These are phyloP conservation scores for Muscicapa comitata DNA, from an alignment of 2,797 vertebrate genomes.

Conservation along the genomic window DNA sequence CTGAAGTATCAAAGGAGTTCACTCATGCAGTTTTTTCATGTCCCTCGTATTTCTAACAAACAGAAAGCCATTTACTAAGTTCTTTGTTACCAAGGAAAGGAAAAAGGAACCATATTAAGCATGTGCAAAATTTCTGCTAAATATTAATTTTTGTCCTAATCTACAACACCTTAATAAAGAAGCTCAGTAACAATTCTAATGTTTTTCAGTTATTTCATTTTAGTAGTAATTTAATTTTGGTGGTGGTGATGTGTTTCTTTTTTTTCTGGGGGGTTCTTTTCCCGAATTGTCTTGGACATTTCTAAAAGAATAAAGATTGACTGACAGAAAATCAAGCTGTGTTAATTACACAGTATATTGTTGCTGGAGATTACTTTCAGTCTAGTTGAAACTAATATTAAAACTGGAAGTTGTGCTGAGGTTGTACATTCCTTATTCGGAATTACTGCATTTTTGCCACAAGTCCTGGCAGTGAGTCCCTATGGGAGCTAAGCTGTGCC, in stretches of 20 bases:
- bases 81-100: neutral
- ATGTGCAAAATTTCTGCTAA: neutral
- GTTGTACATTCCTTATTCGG: conserved; percentile 21
- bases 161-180: neutral
- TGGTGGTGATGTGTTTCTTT: neutral
- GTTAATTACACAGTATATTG: neutral
- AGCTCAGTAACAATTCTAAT: neutral
- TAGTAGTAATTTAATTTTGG: neutral
- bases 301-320: neutral
- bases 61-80: neutral
- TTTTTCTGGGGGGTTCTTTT: neutral
- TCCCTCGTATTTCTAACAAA: neutral
- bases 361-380: conserved; percentile 27
- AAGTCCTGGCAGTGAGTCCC: neutral
- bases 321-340: conserved; percentile 19
- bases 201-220: neutral
- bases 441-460: neutral
- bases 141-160: neutral
- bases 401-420: conserved; percentile 31
- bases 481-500: neutral
- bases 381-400: conserved; percentile 21
- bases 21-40: neutral
- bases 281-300: neutral
- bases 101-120: neutral
- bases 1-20: neutral